Evolutionary conservation across 1,140 invertebrate species (phyloP).

Genomic region (Drosophila oshimai): DNA sequence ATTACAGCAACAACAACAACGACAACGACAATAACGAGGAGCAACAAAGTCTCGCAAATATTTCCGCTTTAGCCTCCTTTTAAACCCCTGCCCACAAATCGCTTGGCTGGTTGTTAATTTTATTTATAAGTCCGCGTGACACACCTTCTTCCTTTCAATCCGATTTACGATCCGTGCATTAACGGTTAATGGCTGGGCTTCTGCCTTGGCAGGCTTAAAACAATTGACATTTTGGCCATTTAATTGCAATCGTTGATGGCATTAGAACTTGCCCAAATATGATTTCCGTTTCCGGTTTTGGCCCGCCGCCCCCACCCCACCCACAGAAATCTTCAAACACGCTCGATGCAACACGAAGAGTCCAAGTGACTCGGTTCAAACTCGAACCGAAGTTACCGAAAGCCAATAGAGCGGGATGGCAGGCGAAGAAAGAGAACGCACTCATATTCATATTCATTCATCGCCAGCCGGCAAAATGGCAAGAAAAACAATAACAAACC

Average conservation of each 20-base stretch:
- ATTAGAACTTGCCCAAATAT: constrained; percentile 60
- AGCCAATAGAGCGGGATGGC: not conserved
- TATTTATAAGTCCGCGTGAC: constrained; percentile 77
- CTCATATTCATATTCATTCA: constrained; percentile 67
- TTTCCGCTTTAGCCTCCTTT: constrained; percentile 63
- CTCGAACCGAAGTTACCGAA: constrained; percentile 39
- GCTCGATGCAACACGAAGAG: constrained; percentile 73
- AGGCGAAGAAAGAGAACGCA: constrained; percentile 6
- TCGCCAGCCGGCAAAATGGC: constrained; percentile 64
- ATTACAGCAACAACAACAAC: constrained; percentile 62
- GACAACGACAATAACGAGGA: constrained; percentile 5
- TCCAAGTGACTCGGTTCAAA: constrained; percentile 9
- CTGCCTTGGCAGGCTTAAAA: constrained; percentile 2
- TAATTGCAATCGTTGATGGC: constrained; percentile 32
- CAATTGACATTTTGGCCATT: constrained; percentile 51
- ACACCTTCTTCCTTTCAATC: constrained; percentile 68
- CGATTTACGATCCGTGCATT: constrained; percentile 72
- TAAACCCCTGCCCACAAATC: not conserved
- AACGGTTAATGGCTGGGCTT: constrained; percentile 61
- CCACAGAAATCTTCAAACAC: constrained; percentile 24
- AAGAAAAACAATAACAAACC: constrained; percentile 79
- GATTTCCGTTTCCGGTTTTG: constrained; percentile 63
- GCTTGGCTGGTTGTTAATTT: constrained; percentile 63
- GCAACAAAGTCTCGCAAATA: constrained; percentile 55
- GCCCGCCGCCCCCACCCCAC: not conserved